Conservation (phyloP, 1,140 invertebrate genomes). For the Drosophila triauraria region DNA sequence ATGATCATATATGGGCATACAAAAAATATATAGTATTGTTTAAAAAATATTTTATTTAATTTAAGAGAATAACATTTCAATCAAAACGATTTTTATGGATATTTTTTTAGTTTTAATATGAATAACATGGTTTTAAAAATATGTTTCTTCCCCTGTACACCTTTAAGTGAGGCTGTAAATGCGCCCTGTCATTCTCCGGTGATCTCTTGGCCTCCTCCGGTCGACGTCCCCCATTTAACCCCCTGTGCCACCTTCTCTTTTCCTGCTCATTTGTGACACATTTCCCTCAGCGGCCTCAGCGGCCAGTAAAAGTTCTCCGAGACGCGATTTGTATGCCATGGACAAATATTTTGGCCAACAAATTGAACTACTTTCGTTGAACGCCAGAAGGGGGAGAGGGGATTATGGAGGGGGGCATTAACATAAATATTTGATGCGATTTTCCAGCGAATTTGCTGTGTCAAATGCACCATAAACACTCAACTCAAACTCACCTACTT, state of each 20-base stretch:
- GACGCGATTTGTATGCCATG: conserved; percentile 71
- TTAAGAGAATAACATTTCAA: too few species aligned
- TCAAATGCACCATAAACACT: conserved; percentile 73
- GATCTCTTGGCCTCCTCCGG: conserved; percentile 52
- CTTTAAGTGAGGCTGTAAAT: conserved; percentile 41
- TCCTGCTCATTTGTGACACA: conserved; percentile 64
- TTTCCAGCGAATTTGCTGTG: conserved; percentile 49
- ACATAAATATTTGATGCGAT: conserved; percentile 73
- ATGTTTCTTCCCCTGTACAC: neutral
- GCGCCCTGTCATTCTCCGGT: conserved; percentile 62
- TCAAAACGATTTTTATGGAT: neutral
- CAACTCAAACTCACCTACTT: conserved; percentile 55
- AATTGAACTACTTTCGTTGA: conserved; percentile 77
- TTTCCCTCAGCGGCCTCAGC: conserved; percentile 54
- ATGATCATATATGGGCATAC: too few species aligned
- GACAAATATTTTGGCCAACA: conserved; percentile 60
- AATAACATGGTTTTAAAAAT: neutral
- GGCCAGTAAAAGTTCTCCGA: conserved; percentile 62
- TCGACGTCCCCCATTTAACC: neutral
- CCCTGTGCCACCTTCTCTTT: conserved; percentile 11
- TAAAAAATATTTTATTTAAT: too few species aligned
- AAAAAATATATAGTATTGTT: too few species aligned
- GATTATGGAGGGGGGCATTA: conserved; percentile 33
- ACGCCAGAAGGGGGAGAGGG: neutral
- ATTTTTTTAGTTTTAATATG: neutral